A percentile compares a stretch with the other conserved stretches of the same genome.
These are phyloP conservation scores for Amphiprion clarkii DNA, from an alignment of 2,797 vertebrate species.

Conservation along the genomic window DNA sequence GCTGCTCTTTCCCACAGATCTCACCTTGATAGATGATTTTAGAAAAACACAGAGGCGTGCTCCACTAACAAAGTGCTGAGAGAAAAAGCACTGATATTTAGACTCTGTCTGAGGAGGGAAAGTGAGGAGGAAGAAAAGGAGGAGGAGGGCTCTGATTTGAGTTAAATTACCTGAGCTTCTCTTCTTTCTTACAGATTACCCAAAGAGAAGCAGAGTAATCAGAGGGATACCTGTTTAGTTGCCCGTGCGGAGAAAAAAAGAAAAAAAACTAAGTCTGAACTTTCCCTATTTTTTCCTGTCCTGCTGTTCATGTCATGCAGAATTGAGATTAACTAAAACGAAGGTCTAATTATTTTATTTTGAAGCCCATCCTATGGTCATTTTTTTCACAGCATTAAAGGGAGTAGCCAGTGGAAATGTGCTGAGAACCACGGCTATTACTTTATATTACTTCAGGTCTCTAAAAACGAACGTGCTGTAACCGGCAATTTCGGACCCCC, in stretches of 20 bases:
- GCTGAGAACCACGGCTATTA: conserved; percentile 46
- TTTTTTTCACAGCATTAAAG: conserved; percentile 46
- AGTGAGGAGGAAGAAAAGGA: conserved; percentile 48
- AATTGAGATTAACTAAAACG: conserved; percentile 58
- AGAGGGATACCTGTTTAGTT: conserved; percentile 62
- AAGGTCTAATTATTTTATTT: conserved; percentile 32
- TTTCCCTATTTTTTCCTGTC: conserved; percentile 5
- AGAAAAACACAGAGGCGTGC: conserved; percentile 78
- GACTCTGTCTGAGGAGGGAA: conserved; percentile 65
- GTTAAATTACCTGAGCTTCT: conserved; percentile 72
- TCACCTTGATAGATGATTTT: conserved; percentile 84
- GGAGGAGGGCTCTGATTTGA: conserved; percentile 57
- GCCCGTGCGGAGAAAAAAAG: conserved; percentile 50
- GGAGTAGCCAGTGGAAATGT: conserved; percentile 50
- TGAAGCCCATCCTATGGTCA: conserved; percentile 43
- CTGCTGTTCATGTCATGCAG: conserved; percentile 38
- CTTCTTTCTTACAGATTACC: conserved; percentile 64
- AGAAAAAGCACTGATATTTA: conserved; percentile 71
- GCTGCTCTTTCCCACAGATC: conserved; percentile 79
- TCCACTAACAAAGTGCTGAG: conserved; percentile 77
- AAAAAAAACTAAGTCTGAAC: conserved; percentile 33
- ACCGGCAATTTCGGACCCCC: conserved; percentile 48
- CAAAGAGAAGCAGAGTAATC: conserved; percentile 65
- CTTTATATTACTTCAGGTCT: conserved; percentile 58
- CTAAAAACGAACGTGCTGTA: conserved; percentile 59